Conservation (phyloP, 2,113 vertebrate genomes). For the Etia nguti region DNA sequence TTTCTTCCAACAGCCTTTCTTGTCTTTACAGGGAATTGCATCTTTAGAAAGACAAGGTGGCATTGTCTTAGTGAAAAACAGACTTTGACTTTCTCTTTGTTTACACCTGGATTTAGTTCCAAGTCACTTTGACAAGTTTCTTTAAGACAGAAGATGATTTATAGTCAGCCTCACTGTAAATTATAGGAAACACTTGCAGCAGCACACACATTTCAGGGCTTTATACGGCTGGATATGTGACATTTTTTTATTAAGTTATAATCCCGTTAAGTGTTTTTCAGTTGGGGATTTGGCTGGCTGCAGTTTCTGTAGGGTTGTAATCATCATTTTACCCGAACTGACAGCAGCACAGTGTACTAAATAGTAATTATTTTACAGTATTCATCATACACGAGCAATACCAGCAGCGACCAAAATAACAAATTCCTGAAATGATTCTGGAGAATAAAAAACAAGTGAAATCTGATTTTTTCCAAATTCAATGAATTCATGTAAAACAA, state of each 20-base stretch:
- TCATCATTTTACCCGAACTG: constrained; percentile 22
- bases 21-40: neutral
- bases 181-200: constrained; percentile 14
- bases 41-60: neutral
- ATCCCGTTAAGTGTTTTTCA: constrained; percentile 35
- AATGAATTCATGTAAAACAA: neutral
- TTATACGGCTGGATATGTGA: constrained; percentile 6
- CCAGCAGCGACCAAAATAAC: neutral
- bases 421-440: neutral
- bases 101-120: constrained; percentile 23
- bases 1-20: neutral
- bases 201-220: constrained; percentile 4
- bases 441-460: neutral
- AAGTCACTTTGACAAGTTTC: constrained; percentile 30
- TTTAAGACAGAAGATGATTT: constrained; percentile 14
- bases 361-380: neutral
- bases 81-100: constrained; percentile 28
- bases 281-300: constrained; percentile 8
- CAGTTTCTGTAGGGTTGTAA: constrained; percentile 23
- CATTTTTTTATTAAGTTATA: constrained; percentile 52
- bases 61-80: constrained; percentile 9
- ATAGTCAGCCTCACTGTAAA: constrained; percentile 22
- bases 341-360: constrained; percentile 1
- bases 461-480: neutral
- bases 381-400: neutral